Evolutionary conservation across 2,888 invertebrate species (phyloP).

Genomic region (Eumerus sabulonum): DNA sequence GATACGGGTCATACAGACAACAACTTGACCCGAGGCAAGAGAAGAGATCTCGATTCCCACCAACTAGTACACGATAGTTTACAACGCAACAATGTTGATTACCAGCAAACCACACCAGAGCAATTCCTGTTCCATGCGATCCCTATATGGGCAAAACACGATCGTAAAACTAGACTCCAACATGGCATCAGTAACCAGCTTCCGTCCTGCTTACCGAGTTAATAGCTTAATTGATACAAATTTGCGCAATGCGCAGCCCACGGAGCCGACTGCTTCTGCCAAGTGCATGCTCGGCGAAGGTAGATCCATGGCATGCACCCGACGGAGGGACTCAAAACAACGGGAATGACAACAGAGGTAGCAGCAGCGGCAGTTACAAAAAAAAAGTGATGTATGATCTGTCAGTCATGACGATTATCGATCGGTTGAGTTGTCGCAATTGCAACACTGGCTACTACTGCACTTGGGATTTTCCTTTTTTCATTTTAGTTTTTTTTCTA

Average conservation of each 20-base stretch:
- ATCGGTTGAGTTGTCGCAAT: constrained; percentile 60
- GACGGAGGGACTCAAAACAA: background rate
- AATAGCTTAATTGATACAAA: constrained; percentile 68
- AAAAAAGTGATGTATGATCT: constrained; percentile 68
- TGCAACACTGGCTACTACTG: constrained; percentile 11
- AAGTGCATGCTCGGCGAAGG: constrained; percentile 12
- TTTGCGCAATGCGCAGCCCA: constrained; percentile 55
- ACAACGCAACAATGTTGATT: constrained; percentile 50
- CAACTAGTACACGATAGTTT: too few species aligned
- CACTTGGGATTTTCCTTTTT: constrained; percentile 1
- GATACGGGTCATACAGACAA: constrained; percentile 47
- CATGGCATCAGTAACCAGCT: constrained; percentile 24
- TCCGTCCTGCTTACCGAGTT: constrained; percentile 27
- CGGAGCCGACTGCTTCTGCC: constrained; percentile 45
- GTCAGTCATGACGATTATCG: constrained; percentile 68
- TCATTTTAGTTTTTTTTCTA: constrained; percentile 21
- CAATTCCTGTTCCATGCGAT: constrained; percentile 39
- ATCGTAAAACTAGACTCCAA: constrained; percentile 54
- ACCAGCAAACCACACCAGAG: constrained; percentile 28
- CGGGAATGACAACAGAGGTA: background rate
- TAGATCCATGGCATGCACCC: too few species aligned
- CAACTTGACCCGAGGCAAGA: too few species aligned
- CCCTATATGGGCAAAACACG: constrained; percentile 55
- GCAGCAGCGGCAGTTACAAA: constrained; percentile 2
- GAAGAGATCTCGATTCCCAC: too few species aligned